A percentile compares a stretch with the other conserved stretches of the same genome.
Conservation (phyloP, 2,797 vertebrate genomes). For the Schizothorax lantsangensis region DNA sequence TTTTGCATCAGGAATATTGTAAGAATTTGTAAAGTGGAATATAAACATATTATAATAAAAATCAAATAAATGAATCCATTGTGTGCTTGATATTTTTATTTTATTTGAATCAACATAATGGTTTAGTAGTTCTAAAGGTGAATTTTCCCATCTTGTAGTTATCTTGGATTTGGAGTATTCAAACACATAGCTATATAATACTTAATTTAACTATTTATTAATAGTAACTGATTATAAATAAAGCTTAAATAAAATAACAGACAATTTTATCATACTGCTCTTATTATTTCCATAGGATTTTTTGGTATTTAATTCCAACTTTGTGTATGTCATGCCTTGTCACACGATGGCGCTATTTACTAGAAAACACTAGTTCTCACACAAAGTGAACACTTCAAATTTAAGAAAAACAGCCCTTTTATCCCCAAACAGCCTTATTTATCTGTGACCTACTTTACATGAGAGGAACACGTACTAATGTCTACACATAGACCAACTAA, state of each 20-base stretch:
- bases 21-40: slow-evolving; percentile 49
- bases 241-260: not conserved
- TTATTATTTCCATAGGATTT: too few relatives aligned
- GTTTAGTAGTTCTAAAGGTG: not conserved
- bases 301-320: not conserved
- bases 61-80: not conserved
- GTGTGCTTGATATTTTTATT: not conserved
- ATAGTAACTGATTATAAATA: not conserved
- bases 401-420: not conserved
- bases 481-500: not conserved
- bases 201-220: not conserved
- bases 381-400: not conserved
- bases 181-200: not conserved
- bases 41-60: slow-evolving; percentile 48
- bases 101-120: not conserved
- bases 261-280: too few relatives aligned
- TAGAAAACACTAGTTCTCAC: not conserved
- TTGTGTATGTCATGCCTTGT: not conserved
- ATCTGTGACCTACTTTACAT: not conserved
- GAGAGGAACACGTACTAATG: not conserved
- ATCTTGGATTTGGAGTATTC: not conserved
- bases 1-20: slow-evolving; percentile 54
- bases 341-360: slow-evolving; percentile 28
- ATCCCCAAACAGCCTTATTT: not conserved
- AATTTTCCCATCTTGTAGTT: too few relatives aligned